Conservation (phyloP, 2,888 invertebrate species). For the Aphidius colemani region DNA sequence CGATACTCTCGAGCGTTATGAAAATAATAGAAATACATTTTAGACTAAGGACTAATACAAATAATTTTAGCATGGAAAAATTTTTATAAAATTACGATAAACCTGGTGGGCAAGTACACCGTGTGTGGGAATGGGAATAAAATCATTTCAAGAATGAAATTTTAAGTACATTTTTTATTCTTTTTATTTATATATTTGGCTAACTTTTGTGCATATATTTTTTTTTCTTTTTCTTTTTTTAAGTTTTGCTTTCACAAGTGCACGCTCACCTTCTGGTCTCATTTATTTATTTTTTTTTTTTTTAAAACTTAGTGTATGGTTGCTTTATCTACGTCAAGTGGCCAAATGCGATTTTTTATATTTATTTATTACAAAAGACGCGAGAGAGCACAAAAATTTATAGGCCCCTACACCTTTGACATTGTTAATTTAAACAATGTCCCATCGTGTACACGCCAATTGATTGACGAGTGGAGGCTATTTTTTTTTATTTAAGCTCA, state of each 20-base stretch:
- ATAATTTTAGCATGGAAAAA: not conserved
- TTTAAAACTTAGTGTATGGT: too few relatives aligned
- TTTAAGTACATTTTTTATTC: not conserved
- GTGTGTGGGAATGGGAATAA: constrained; percentile 30
- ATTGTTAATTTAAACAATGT: constrained; percentile 29
- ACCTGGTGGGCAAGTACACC: constrained; percentile 23
- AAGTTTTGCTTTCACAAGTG: not conserved
- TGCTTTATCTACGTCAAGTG: constrained; percentile 20
- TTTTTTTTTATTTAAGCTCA: constrained; percentile 35
- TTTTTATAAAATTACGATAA: constrained; percentile 8
- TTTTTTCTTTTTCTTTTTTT: not conserved
- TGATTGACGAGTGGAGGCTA: constrained; percentile 48
- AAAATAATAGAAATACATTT: not conserved
- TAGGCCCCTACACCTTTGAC: constrained; percentile 23
- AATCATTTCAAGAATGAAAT: not conserved
- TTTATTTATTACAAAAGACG: constrained; percentile 33
- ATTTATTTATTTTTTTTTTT: constrained; percentile 9
- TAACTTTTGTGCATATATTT: constrained; percentile 8
- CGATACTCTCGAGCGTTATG: constrained; percentile 46
- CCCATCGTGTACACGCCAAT: constrained; percentile 56
- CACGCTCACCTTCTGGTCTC: constrained; percentile 10
- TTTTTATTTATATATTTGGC: constrained; percentile 6
- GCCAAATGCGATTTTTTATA: constrained; percentile 19
- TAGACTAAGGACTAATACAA: constrained; percentile 11
- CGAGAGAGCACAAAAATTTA: constrained; percentile 28